phyloP scores from a whole-genome alignment of 2,113 vertebrate genomes.

The Melanerpes formicivorus region DNA sequence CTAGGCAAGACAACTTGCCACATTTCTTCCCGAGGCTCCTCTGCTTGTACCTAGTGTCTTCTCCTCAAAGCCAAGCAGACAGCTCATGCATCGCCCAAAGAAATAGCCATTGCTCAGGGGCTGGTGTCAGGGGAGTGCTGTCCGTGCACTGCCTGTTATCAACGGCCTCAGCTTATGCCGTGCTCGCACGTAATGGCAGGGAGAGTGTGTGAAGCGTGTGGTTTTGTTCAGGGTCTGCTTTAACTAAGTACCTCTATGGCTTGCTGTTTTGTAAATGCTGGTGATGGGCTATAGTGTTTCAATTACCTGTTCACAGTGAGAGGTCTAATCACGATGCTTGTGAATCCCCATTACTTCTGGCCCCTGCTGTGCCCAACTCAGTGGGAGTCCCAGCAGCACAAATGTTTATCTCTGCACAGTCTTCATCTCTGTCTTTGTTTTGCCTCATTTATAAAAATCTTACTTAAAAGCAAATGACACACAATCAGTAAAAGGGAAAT shows the following conservation, averaged over 20 bases:
- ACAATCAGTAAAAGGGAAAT: constrained; percentile 26
- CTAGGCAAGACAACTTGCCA: not conserved
- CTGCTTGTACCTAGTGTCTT: not conserved
- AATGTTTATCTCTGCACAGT: constrained; percentile 21
- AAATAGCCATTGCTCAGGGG: accelerated
- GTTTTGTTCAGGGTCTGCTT: not conserved
- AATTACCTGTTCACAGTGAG: constrained; percentile 47
- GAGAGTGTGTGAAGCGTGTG: not conserved
- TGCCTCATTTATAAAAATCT: constrained; percentile 55
- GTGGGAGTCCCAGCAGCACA: constrained; percentile 52
- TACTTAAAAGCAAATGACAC: constrained; percentile 40
- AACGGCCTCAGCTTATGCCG: not conserved
- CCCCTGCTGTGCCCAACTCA: constrained; percentile 47
- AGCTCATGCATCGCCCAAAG: accelerated
- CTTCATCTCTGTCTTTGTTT: constrained; percentile 53
- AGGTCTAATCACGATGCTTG: not conserved
- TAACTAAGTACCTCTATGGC: not conserved
- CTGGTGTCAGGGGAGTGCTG: not conserved
- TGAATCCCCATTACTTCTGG: constrained; percentile 33
- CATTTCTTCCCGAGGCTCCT: not conserved
- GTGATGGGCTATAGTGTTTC: constrained; percentile 25
- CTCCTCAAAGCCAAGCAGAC: not conserved
- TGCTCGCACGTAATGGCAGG: not conserved
- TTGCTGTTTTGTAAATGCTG: not conserved
- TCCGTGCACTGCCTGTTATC: accelerated